Evolutionary conservation across 1,140 invertebrate species (phyloP).

Genomic region (Anadara kagoshimensis): DNA sequence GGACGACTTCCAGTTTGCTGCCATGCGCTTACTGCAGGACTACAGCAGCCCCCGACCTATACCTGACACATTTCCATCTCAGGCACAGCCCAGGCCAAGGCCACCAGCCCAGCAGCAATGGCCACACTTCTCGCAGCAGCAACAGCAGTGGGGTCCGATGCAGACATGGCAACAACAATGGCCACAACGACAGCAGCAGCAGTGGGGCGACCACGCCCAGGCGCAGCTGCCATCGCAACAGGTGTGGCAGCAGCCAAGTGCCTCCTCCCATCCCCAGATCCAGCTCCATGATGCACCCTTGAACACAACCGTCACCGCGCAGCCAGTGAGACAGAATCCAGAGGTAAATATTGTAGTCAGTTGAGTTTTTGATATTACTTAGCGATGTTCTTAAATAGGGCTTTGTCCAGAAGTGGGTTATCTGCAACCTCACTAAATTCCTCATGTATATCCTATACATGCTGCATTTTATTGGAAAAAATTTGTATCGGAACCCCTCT

Average conservation of each 20-base stretch:
- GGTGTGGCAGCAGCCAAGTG: neutral
- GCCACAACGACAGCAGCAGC: too few relatives aligned
- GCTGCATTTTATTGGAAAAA: too few relatives aligned
- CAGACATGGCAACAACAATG: constrained; percentile 4
- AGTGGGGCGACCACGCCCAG: too few relatives aligned
- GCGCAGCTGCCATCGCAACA: constrained; percentile 1
- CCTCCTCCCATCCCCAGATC: neutral
- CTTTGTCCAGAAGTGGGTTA: too few relatives aligned
- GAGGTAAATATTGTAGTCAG: too few relatives aligned
- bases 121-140: constrained; percentile 3
- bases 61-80: constrained; percentile 2
- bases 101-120: constrained; percentile 1
- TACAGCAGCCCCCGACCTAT: neutral
- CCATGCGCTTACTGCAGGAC: neutral
- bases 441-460: too few relatives aligned
- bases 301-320: neutral
- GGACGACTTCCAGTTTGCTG: constrained; percentile 2
- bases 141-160: constrained; percentile 2
- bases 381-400: too few relatives aligned
- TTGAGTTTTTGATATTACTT: too few relatives aligned
- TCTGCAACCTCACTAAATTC: too few relatives aligned
- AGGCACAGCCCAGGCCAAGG: neutral
- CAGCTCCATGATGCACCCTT: neutral
- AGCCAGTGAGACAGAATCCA: too few relatives aligned
- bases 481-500: too few relatives aligned